Evolutionary conservation across 2,888 invertebrate genomes (phyloP), one percentile per base, ranked within the genome.

Genomic region (Pomacea canaliculata): DNA sequence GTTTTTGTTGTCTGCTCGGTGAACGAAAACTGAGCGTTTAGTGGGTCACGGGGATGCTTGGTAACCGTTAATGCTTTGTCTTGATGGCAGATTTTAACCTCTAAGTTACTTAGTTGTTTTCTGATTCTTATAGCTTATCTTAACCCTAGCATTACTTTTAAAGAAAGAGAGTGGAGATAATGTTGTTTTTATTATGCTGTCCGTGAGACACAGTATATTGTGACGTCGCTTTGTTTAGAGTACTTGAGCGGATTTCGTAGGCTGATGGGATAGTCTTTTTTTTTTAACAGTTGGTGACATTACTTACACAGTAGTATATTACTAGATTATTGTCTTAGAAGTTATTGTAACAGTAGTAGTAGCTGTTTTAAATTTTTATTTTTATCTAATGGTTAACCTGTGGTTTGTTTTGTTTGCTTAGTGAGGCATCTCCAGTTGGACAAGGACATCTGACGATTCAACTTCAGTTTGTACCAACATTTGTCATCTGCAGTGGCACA

Each of bases 51-150:
- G 51, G 68, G 68, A 68, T 68, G 68, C 68, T 68, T 68, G 37
- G 68, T 68, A 68, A 68, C 68, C 68, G 48, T 37, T 46, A 19
- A 68, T 68, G 68, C 68, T 68, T 68, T 68, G 68, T 68, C 68
- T 68, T 19, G 19, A 27, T 23, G 63, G 63, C 10, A n/a, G 10
- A 63, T 56, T 56, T 56, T 27, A 63, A 63, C 12, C 16, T 63
- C 63, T 23, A 19, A 23, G 10, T 63, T 63, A 19, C 19, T 19
- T 56, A 7, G 51, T 56, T 56, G 51, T 56, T 56, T 10, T 56
- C 51, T 7, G 51, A 56, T 16, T 56, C 16, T 4, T 56, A 56
- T 16, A 10, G 10, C 16, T 56, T 16, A 56, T 56, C 10, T 56
- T 13, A 56, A 16, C 16, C 2, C 12, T 56, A 56, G 8, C 2